Percentiles rank a stretch among this genome's conserved stretches.
phyloP scores from a whole-genome alignment of 2,888 invertebrate genomes.

The Leistus spinibarbis region DNA sequence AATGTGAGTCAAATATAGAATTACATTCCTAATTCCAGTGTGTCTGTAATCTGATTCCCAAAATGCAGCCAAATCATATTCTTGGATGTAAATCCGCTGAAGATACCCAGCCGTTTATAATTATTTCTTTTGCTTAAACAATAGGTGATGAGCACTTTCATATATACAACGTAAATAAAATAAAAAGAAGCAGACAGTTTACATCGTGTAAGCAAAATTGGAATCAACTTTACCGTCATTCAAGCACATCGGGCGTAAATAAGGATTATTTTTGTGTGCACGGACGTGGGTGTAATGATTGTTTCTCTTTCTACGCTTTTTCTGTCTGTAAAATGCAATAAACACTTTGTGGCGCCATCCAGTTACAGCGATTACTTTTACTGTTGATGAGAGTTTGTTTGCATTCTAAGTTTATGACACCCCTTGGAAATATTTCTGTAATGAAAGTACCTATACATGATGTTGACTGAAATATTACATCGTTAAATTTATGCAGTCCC shows the following conservation, averaged over 20 bases:
- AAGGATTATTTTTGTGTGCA: neutral
- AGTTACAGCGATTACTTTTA: neutral
- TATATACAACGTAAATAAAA: neutral
- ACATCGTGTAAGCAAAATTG: neutral
- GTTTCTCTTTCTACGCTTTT: neutral
- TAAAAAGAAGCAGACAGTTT: neutral
- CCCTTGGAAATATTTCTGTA: neutral
- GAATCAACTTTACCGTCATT: neutral
- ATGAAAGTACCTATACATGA: neutral
- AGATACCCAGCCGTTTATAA: too few relatives aligned
- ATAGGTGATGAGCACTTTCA: neutral
- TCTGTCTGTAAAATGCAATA: neutral
- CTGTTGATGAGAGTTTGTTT: neutral
- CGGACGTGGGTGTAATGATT: neutral
- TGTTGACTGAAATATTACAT: neutral
- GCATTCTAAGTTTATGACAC: neutral
- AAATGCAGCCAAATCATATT: too few relatives aligned
- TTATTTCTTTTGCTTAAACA: neutral
- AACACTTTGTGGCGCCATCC: neutral
- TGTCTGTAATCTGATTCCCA: too few relatives aligned
- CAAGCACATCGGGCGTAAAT: neutral
- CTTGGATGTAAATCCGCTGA: too few relatives aligned
- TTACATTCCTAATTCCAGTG: too few relatives aligned
- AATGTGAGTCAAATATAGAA: neutral
- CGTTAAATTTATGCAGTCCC: neutral